A percentile compares a stretch with the other conserved stretches of the same genome.
Evolutionary conservation across 1,140 invertebrate species (phyloP).

Genomic region (Probaryconus sp.): DNA sequence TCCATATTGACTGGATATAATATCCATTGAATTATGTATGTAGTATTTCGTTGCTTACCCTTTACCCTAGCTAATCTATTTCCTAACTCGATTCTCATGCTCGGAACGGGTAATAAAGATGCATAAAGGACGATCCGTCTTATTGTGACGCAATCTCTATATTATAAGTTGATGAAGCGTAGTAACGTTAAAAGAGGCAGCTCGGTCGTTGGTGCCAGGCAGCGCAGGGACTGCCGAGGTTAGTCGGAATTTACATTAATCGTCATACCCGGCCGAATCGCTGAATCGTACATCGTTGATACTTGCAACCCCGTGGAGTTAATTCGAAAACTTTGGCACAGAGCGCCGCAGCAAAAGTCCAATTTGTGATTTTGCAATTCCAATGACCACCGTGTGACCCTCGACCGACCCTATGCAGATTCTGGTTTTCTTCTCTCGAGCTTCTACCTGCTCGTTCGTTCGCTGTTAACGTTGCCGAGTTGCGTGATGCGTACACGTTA

Average conservation of each 20-base stretch:
- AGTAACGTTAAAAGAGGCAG: slow-evolving; percentile 32
- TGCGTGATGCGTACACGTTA: slow-evolving; percentile 43
- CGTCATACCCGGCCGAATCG: slow-evolving; percentile 45
- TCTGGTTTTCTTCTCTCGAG: slow-evolving; percentile 44
- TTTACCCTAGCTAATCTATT: too few species aligned
- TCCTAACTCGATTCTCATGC: too few species aligned
- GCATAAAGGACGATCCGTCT: slow-evolving; percentile 40
- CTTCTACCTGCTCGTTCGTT: slow-evolving; percentile 1
- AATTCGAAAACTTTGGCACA: slow-evolving; percentile 66
- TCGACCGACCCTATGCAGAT: slow-evolving; percentile 71
- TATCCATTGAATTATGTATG: too few species aligned
- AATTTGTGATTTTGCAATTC: slow-evolving; percentile 72
- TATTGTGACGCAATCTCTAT: slow-evolving; percentile 11
- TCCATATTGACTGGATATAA: too few species aligned
- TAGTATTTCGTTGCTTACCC: too few species aligned
- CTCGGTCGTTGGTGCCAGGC: not conserved
- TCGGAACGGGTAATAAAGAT: slow-evolving; percentile 49
- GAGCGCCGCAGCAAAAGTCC: slow-evolving; percentile 64
- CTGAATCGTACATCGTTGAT: slow-evolving; percentile 46
- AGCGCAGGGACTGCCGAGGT: slow-evolving; percentile 11
- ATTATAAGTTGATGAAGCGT: slow-evolving; percentile 42
- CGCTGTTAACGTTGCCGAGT: slow-evolving; percentile 8
- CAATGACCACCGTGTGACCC: slow-evolving; percentile 69
- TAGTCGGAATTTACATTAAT: slow-evolving; percentile 62
- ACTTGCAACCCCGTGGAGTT: slow-evolving; percentile 58